Base-by-base conservation (phyloP, 2,113 vertebrate genomes). In the Desmodus rotundus region DNA sequence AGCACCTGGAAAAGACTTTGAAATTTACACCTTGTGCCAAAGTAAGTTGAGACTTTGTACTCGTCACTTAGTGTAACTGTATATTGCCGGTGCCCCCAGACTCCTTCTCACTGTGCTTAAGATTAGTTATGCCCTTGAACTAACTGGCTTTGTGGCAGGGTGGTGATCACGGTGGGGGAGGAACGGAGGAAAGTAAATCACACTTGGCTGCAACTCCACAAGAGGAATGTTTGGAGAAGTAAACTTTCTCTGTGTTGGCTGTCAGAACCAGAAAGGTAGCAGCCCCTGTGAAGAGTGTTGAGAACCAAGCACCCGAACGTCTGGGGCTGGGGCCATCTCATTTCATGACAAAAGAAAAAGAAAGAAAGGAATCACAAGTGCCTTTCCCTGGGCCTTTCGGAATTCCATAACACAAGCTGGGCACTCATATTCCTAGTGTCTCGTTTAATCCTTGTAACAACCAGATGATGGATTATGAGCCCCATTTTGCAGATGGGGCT, bases 1-100 rank as follows among this genome's bases (percentile, higher is more conserved):
- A 91, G 81, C 91, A 96, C 89, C 92, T 96, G 88, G 87, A 85
- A 94, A 43, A 92, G 45, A 28, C 70, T 45, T 61, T 8, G 61
- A n/a, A 61, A 80, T 45, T 20, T 33, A 50, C 94, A 83, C 47
- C 52, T 2, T 65, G 61, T 28, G 73, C 88, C 89, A 70, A 63
- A 89, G 89, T 74, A 47, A 92, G 43, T 1, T 14, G 77, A 95
- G 86, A 88, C 38, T 77, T 20, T 16, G 36, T 20, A 24, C 80
- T 43, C n/a, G 67, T 10, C 67, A 15, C 52, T 67, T 26, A 80
- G 58, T 56, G 61, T 73, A 63, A 92, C 43, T 58, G 47, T n/a
- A 26, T n/a, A 82, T 2, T 0, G 8, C 17, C 2, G 16, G 41
- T 13, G 80, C 77, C 56, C 82, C 76, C 33, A 26, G 45, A 41